phyloP scores from a whole-genome alignment of 2,113 vertebrate species.

The Rhineura floridana region DNA sequence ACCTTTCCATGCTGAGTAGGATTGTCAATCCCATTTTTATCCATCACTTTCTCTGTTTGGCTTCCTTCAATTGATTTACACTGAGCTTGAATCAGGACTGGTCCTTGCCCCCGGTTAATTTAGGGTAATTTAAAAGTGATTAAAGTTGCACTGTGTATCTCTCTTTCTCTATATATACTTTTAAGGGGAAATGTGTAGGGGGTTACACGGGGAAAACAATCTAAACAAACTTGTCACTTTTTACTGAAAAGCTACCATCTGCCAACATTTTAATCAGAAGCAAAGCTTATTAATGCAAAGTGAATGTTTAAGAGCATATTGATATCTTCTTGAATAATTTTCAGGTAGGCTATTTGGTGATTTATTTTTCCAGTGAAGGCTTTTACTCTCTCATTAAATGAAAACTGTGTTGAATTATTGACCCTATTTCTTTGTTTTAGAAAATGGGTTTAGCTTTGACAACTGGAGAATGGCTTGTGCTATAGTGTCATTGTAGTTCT shows the following conservation, averaged over 20 bases:
- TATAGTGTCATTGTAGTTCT: neutral
- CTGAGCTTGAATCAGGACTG: conserved; percentile 32
- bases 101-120: conserved; percentile 41
- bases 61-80: conserved; percentile 46
- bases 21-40: conserved; percentile 1
- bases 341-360: conserved; percentile 61
- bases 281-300: conserved; percentile 74
- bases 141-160: neutral
- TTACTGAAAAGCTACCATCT: conserved; percentile 77
- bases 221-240: conserved; percentile 72
- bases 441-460: neutral
- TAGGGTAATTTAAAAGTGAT: conserved; percentile 1
- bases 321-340: conserved; percentile 66
- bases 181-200: conserved; percentile 59
- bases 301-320: conserved; percentile 68
- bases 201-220: conserved; percentile 62
- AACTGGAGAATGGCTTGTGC: neutral
- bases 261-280: conserved; percentile 73
- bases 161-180: conserved; percentile 31
- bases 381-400: neutral
- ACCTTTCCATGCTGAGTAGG: neutral
- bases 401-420: neutral
- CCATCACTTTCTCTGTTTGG: neutral
- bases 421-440: neutral
- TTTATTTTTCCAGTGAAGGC: neutral